These are phyloP conservation scores for Aphaenogaster floridana DNA, from an alignment of 1,140 invertebrate species.

Conservation along the genomic window DNA sequence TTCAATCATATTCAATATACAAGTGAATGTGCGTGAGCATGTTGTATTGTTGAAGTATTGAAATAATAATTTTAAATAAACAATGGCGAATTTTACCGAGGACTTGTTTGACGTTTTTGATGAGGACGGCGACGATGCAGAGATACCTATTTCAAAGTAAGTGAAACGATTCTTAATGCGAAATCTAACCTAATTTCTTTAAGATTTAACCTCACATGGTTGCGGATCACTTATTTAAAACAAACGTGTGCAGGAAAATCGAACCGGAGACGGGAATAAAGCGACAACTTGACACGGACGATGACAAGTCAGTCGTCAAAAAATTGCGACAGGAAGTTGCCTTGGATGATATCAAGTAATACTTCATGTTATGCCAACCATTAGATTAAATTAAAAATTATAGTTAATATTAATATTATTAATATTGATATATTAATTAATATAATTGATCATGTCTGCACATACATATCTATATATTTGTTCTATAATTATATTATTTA, in stretches of 20 bases:
- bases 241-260: conserved; percentile 36
- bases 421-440: not conserved
- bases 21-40: no score
- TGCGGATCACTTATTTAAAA: conserved; percentile 25
- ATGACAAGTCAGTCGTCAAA: conserved; percentile 66
- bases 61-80: conserved; percentile 17
- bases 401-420: conserved; percentile 19
- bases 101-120: conserved; percentile 88
- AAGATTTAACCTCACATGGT: conserved; percentile 11
- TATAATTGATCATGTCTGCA: not conserved
- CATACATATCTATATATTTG: not conserved
- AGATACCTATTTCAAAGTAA: conserved; percentile 42
- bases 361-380: conserved; percentile 9
- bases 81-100: conserved; percentile 82
- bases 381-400: not conserved
- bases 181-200: conserved; percentile 42
- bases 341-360: conserved; percentile 85
- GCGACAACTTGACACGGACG: conserved; percentile 75
- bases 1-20: no score
- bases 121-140: conserved; percentile 77
- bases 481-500: not conserved
- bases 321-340: conserved; percentile 80
- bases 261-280: conserved; percentile 55
- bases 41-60: not conserved
- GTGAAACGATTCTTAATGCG: conserved; percentile 42